Evolutionary conservation across 1,140 invertebrate species (phyloP).

Genomic region (Odontomachus brunneus): DNA sequence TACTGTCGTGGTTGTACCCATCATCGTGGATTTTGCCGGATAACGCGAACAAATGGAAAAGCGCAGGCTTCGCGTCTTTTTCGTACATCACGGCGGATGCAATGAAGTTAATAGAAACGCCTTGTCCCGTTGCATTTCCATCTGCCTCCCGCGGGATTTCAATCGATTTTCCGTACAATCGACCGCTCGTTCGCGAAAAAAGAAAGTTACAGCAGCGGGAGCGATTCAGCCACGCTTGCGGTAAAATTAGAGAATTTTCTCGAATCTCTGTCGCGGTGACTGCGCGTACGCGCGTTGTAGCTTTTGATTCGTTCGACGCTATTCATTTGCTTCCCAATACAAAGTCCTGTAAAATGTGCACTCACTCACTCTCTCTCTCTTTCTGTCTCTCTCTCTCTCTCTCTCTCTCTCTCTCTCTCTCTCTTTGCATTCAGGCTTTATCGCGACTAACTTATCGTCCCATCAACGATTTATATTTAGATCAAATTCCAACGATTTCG

Average conservation of each 20-base stretch:
- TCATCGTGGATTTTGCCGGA: slow-evolving; percentile 28
- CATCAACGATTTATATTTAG: too few relatives aligned
- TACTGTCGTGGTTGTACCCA: not conserved
- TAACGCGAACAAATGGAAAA: not conserved
- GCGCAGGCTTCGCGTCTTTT: not conserved
- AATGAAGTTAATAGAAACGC: slow-evolving; percentile 28
- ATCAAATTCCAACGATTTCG: too few relatives aligned
- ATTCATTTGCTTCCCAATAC: not conserved
- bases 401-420: too few relatives aligned
- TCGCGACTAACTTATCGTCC: too few relatives aligned
- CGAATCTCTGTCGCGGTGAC: not conserved
- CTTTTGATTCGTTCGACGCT: not conserved
- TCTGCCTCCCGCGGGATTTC: slow-evolving; percentile 15
- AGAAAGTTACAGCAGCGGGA: slow-evolving; percentile 9
- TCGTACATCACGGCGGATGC: not conserved
- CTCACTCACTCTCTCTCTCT: too few relatives aligned
- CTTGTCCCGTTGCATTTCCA: slow-evolving; percentile 29
- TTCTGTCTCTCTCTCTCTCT: too few relatives aligned
- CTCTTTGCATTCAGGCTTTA: too few relatives aligned
- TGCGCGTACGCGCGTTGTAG: too few relatives aligned
- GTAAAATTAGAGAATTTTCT: slow-evolving; percentile 19
- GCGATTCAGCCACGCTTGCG: not conserved
- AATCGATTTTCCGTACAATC: slow-evolving; percentile 33
- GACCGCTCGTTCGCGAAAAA: slow-evolving; percentile 1
- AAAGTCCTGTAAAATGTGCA: not conserved